Conservation (phyloP, 2,797 vertebrate genomes). For the Coendou prehensilis region DNA sequence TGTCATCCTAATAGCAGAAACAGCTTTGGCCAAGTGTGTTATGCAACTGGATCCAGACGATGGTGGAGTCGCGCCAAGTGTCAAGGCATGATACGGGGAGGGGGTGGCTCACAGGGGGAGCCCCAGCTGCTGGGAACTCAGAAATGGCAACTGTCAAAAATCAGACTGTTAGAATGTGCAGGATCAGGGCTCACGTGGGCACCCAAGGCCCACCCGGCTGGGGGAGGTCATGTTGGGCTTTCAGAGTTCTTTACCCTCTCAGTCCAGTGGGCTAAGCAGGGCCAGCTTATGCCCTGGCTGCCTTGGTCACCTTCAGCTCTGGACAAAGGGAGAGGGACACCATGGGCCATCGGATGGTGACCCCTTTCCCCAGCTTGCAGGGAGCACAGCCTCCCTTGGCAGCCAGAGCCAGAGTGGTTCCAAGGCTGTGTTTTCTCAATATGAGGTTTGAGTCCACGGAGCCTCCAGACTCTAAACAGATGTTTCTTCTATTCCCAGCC, state of each 20-base stretch:
- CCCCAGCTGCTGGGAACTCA: slow-evolving; percentile 67
- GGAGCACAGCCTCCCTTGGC: slow-evolving; percentile 27
- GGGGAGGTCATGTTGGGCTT: not conserved
- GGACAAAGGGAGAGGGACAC: not conserved
- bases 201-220: not conserved
- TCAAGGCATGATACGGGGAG: not conserved
- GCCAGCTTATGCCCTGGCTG: not conserved
- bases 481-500: slow-evolving; percentile 71
- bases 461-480: slow-evolving; percentile 69
- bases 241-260: not conserved
- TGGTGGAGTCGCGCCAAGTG: slow-evolving; percentile 66
- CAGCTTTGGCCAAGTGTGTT: slow-evolving; percentile 75
- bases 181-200: not conserved
- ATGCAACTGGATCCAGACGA: slow-evolving; percentile 71
- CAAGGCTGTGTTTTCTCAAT: slow-evolving; percentile 37
- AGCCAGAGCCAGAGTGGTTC: not conserved
- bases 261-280: not conserved
- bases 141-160: not conserved
- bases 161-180: not conserved
- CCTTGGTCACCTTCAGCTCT: not conserved
- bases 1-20: slow-evolving; percentile 83
- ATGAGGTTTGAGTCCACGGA: not conserved
- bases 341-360: not conserved
- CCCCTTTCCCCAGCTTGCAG: not conserved
- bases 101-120: slow-evolving; percentile 21